phyloP scores from a whole-genome alignment of 2,797 vertebrate genomes.

The Sebastes jordani region DNA sequence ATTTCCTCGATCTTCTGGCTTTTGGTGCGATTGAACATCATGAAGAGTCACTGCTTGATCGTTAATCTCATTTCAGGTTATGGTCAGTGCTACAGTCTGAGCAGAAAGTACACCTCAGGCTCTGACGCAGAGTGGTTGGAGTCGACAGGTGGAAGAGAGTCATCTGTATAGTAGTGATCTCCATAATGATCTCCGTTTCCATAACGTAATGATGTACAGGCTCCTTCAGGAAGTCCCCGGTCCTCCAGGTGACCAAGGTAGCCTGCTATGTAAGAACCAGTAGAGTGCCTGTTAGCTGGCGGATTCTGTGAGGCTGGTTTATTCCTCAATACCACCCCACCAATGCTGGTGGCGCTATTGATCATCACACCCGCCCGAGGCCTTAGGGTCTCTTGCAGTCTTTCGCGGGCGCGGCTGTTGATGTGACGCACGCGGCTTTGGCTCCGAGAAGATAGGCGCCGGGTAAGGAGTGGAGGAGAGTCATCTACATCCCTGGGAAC shows the following conservation, averaged over 20 bases:
- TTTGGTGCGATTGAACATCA: constrained; percentile 38
- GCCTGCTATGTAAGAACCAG: constrained; percentile 93
- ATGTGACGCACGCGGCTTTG: constrained; percentile 97
- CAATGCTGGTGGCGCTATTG: constrained; percentile 27
- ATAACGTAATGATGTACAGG: constrained; percentile 82
- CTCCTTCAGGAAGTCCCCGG: constrained; percentile 91
- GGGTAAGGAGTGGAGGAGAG: constrained; percentile 85
- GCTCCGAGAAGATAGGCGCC: constrained; percentile 94
- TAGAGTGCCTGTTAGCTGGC: constrained; percentile 90
- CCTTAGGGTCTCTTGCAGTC: constrained; percentile 91
- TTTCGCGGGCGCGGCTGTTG: constrained; percentile 93
- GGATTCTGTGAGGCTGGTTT: constrained; percentile 80
- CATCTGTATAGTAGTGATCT: constrained; percentile 77
- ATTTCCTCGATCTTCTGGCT: constrained; percentile 9
- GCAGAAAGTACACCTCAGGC: constrained; percentile 96
- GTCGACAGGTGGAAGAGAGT: constrained; percentile 78
- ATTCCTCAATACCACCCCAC: constrained; percentile 87
- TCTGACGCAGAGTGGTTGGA: constrained; percentile 81
- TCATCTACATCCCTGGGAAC: constrained; percentile 68
- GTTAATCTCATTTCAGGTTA: not conserved
- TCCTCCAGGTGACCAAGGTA: constrained; percentile 87
- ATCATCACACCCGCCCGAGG: constrained; percentile 60
- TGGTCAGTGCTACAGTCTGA: constrained; percentile 87
- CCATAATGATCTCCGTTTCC: constrained; percentile 79
- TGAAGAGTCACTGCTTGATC: constrained; percentile 20